Evolutionary conservation across 2,888 invertebrate genomes (phyloP), one percentile per base, ranked within the genome.

Genomic region (Eumacrocentrus americanus): DNA sequence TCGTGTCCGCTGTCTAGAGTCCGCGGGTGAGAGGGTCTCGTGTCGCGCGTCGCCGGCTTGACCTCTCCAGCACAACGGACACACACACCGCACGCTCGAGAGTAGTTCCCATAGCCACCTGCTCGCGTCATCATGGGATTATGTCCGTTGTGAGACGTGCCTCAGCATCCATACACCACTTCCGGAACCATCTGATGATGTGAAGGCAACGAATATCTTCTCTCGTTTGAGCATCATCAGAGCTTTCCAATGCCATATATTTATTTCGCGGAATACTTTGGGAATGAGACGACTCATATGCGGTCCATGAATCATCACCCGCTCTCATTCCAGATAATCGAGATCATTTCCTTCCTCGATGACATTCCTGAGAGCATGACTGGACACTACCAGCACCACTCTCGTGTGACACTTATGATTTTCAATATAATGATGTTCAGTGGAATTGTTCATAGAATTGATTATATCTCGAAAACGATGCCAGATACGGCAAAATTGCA

Each of bases 351-450:
- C 71, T 72, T 74, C 72, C 70, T 70, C 61, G 64, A 57, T 64
- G 65, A 65, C 70, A 75, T 74, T 73, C 75, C 69, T 64, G 65
- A 63, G 42, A 66, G 61, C 69, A 71, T 72, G 74, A 75, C 72
- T 70, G 64, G n/a, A n/a, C n/a, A n/a, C n/a, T n/a, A n/a, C n/a
- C n/a, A n/a, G n/a, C n/a, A n/a, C n/a, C n/a, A n/a, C n/a, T n/a
- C n/a, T n/a, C 66, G 44, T 61, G 50, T 48, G 57, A 57, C 56
- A 38, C 53, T 34, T n/a, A n/a, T n/a, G n/a, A n/a, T n/a, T n/a
- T n/a, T n/a, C n/a, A n/a, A n/a, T n/a, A n/a, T n/a, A n/a, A n/a
- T n/a, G n/a, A n/a, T n/a, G n/a, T n/a, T n/a, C n/a, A n/a, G n/a
- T n/a, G n/a, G n/a, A n/a, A n/a, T n/a, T n/a, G n/a, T n/a, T n/a